Percentiles rank a stretch among this genome's conserved stretches.
Conservation (phyloP, 1,140 invertebrate genomes). For the Anadara kagoshimensis region DNA sequence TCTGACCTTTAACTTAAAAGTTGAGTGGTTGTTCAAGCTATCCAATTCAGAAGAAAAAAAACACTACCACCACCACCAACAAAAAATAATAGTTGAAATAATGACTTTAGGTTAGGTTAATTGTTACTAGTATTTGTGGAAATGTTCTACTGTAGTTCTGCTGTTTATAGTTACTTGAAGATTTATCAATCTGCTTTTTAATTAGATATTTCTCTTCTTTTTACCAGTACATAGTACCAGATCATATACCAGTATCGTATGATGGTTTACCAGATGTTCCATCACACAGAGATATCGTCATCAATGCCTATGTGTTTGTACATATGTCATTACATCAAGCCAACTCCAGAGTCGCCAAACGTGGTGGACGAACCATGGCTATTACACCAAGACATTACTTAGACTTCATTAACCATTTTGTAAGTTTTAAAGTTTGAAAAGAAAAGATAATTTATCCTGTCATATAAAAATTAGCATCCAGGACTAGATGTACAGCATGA, state of each 20-base stretch:
- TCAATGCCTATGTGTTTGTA: slow-evolving; percentile 98
- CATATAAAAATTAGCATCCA: not conserved
- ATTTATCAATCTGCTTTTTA: not conserved
- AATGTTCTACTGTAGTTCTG: too few relatives aligned
- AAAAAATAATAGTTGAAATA: too few relatives aligned
- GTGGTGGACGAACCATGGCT: slow-evolving; percentile 95
- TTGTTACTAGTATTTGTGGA: too few relatives aligned
- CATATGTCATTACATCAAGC: slow-evolving; percentile 97
- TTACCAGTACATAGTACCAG: slow-evolving; percentile 86
- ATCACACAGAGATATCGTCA: slow-evolving; percentile 93
- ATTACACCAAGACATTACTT: slow-evolving; percentile 98
- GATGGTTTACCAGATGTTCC: slow-evolving; percentile 84
- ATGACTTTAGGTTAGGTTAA: too few relatives aligned
- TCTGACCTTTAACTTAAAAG: too few relatives aligned
- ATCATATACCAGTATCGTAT: slow-evolving; percentile 91
- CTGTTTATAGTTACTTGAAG: too few relatives aligned
- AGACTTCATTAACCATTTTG: slow-evolving; percentile 99
- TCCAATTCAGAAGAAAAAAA: too few relatives aligned
- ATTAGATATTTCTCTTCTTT: slow-evolving; percentile 1
- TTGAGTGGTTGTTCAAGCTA: too few relatives aligned
- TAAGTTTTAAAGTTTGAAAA: slow-evolving; percentile 54
- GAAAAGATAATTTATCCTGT: not conserved
- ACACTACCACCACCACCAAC: too few relatives aligned
- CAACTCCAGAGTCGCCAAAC: slow-evolving; percentile 90
- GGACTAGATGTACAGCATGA: not conserved